Percentiles rank a stretch among this genome's conserved stretches.
Conservation (phyloP, 2,888 invertebrate species). For the Cristatella mucedo region DNA sequence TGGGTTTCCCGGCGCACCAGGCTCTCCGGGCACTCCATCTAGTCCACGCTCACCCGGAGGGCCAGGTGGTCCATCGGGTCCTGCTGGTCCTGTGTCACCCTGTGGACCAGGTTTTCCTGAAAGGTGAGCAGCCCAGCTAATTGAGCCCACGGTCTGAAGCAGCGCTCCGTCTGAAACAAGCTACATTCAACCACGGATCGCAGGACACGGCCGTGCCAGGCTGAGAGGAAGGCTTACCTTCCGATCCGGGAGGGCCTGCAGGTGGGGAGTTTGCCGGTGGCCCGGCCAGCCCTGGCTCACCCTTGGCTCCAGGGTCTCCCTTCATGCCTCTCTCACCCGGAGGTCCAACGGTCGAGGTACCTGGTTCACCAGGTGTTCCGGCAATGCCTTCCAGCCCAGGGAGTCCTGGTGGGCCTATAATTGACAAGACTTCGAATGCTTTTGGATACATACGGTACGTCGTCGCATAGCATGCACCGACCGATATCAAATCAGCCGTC, state of each 20-base stretch:
- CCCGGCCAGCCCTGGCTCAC: constrained; percentile 7
- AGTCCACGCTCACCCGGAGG: constrained; percentile 16
- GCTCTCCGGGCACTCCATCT: constrained; percentile 12
- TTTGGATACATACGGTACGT: too few relatives aligned
- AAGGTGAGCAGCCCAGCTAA: neutral
- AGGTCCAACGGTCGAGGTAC: neutral
- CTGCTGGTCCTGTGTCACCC: constrained; percentile 1
- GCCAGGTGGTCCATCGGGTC: constrained; percentile 13
- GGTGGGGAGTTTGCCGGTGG: neutral
- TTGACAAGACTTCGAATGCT: too few relatives aligned
- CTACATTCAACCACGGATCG: too few relatives aligned
- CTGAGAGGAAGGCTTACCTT: too few relatives aligned
- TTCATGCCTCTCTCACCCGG: neutral
- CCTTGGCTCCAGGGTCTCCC: constrained; percentile 9
- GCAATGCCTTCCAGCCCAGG: constrained; percentile 11
- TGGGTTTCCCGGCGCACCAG: constrained; percentile 12
- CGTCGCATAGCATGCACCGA: too few relatives aligned
- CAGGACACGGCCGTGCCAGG: too few relatives aligned
- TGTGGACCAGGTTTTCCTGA: constrained; percentile 1
- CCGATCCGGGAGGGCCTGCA: too few relatives aligned
- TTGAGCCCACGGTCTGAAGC: neutral
- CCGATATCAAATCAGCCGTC: too few relatives aligned
- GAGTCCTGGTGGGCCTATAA: constrained; percentile 9
- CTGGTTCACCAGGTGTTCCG: constrained; percentile 6
- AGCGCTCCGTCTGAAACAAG: too few relatives aligned